Conservation (phyloP, 2,113 vertebrate genomes). For the Brienomyrus brachyistius region DNA sequence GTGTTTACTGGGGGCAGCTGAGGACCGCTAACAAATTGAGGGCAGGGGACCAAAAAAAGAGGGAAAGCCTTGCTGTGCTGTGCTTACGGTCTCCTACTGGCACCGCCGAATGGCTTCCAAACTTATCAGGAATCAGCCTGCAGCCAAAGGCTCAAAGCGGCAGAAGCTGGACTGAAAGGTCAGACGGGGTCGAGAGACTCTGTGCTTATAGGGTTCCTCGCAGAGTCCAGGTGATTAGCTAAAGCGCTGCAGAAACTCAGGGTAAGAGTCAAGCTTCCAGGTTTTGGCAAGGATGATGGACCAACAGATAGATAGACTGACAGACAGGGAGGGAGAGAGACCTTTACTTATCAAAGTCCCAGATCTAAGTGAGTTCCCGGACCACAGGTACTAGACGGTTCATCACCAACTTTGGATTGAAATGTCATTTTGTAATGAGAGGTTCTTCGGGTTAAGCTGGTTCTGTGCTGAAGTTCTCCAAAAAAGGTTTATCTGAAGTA, state of each 20-base stretch:
- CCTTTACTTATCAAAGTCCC: background rate
- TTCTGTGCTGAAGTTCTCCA: background rate
- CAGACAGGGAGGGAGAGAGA: conserved; percentile 27
- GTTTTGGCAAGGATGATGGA: background rate
- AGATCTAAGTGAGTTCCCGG: background rate
- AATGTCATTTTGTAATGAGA: background rate
- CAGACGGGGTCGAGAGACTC: background rate
- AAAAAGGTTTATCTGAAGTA: background rate
- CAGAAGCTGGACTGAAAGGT: background rate
- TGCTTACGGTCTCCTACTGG: background rate
- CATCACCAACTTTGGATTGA: background rate
- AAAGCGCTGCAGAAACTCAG: too few relatives aligned
- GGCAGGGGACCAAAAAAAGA: background rate
- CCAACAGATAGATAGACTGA: background rate
- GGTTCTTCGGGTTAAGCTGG: background rate
- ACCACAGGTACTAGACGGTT: background rate
- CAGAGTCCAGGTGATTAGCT: too few relatives aligned
- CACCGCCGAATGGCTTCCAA: background rate
- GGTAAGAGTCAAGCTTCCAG: background rate
- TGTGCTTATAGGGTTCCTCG: too few relatives aligned
- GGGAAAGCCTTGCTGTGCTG: background rate
- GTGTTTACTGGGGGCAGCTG: background rate
- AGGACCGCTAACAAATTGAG: background rate
- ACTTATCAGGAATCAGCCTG: background rate
- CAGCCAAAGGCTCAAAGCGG: background rate